Conservation (phyloP, 2,888 invertebrate genomes). For the Xylocampa areola region DNA sequence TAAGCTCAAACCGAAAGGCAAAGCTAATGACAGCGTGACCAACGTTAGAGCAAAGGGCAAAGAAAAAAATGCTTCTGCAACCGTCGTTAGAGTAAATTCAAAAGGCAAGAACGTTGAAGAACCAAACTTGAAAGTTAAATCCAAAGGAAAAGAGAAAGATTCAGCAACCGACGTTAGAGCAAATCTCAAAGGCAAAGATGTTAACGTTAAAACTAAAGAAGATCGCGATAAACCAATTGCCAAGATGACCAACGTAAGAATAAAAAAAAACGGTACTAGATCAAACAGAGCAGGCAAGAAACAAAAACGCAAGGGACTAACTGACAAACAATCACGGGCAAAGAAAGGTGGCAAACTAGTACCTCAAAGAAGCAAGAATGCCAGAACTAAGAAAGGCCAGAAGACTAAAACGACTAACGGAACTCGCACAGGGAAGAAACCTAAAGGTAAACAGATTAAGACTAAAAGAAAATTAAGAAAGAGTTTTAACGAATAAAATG, state of each 20-base stretch:
- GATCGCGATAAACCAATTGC: neutral
- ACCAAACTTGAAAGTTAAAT: too few relatives aligned
- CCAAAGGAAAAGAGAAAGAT: neutral
- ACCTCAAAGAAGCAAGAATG: slow-evolving; percentile 4
- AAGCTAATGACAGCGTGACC: neutral
- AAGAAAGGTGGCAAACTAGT: neutral
- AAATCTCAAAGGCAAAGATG: too few relatives aligned
- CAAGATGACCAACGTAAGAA: neutral
- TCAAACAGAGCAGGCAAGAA: neutral
- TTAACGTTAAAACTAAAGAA: too few relatives aligned
- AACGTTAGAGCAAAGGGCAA: neutral
- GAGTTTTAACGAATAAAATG: slow-evolving; percentile 46
- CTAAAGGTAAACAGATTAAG: slow-evolving; percentile 49
- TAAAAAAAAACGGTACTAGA: neutral
- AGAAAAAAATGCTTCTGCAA: neutral
- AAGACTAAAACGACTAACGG: slow-evolving; percentile 18
- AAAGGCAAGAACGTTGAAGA: too few relatives aligned
- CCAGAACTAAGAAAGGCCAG: slow-evolving; percentile 8
- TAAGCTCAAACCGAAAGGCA: neutral
- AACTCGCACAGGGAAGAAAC: slow-evolving; percentile 9
- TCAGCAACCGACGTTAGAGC: neutral
- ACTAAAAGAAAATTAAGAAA: slow-evolving; percentile 18
- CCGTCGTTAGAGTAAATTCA: slow-evolving; percentile 4
- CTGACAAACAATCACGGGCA: neutral
- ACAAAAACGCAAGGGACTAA: neutral